Base-by-base conservation (phyloP, 2,888 invertebrate species). In the Prionchulus punctatus region DNA sequence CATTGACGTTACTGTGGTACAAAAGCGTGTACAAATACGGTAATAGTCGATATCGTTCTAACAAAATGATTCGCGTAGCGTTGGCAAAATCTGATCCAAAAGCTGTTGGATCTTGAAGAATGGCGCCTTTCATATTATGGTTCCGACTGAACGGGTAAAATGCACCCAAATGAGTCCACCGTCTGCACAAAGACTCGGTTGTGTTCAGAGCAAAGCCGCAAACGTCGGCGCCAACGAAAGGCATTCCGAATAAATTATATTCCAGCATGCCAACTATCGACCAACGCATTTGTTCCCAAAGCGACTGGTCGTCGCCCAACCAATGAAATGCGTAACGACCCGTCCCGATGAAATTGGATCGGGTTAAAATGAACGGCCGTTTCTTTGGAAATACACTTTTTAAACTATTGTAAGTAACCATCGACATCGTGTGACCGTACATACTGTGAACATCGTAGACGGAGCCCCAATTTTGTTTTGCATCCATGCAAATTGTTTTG, bases 11-110 rank as follows among this genome's bases (percentile, higher is more conserved):
- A 15, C 79, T 78, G 12, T 64, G 50, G 45, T 73, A 68, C 63
- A 76, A 76, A 1, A 80, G 67, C 1, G 79, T 78, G 62, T 77
- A 79, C 57, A 78, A 77, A 66, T 81, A 81, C 1, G 81, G 79
- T n/a, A 79, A 64, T 2, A 53, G 43, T 7, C 21, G 3, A 26
- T 53, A 53, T n/a, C 53, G 18, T 42, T 45, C n/a, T 4, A 21
- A 4, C 12, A 53, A 25, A 2, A 7, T n/a, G 15, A 4, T 50
- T 43, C 56, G 23, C n/a, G n/a, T n/a, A n/a, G n/a, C n/a, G n/a
- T n/a, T n/a, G n/a, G n/a, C n/a, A n/a, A n/a, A n/a, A n/a, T 36
- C 36, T 36, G 36, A 15, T 36, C 12, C 7, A 36, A 36, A 36
- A 12, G 36, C 36, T 12, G 36, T 15, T 15, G 36, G 36, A 36